Percentiles rank a stretch among this genome's conserved stretches.
Conservation (phyloP, 2,888 invertebrate genomes). For the Zele albiditarsus region DNA sequence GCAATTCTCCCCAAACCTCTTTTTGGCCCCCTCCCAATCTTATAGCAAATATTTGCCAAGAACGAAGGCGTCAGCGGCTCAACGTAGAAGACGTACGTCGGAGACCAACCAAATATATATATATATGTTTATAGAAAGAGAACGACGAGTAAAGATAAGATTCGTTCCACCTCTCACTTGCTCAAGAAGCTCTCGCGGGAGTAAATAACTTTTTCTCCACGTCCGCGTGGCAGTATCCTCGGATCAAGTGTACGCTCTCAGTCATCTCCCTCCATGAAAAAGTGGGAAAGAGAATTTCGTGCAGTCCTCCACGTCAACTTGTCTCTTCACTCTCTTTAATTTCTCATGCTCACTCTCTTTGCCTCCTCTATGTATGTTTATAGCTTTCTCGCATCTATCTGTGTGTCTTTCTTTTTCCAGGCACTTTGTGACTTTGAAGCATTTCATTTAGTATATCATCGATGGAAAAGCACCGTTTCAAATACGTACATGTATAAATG, state of each 20-base stretch:
- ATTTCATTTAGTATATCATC: neutral
- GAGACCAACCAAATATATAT: neutral
- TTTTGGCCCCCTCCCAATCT: constrained; percentile 51
- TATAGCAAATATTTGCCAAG: constrained; percentile 58
- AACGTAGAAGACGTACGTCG: neutral
- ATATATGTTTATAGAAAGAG: constrained; percentile 11
- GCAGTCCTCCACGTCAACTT: constrained; percentile 18
- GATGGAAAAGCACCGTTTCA: neutral
- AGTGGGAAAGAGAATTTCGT: constrained; percentile 25
- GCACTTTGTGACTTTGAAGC: neutral
- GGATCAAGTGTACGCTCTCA: constrained; percentile 25
- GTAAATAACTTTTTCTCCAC: constrained; percentile 51
- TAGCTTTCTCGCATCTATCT: neutral
- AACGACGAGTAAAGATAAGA: neutral
- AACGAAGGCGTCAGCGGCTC: constrained; percentile 39
- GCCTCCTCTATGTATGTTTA: neutral
- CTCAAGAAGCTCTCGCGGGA: constrained; percentile 30
- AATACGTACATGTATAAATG: too few species aligned
- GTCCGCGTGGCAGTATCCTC: constrained; percentile 37
- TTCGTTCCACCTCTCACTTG: constrained; percentile 20
- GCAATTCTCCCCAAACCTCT: constrained; percentile 49
- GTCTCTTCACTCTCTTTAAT: constrained; percentile 15
- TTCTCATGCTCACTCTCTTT: neutral
- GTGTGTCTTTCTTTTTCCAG: neutral
- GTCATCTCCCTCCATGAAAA: neutral